phyloP scores from a whole-genome alignment of 2,888 invertebrate species.

The Caenorhabditis macrosperma region DNA sequence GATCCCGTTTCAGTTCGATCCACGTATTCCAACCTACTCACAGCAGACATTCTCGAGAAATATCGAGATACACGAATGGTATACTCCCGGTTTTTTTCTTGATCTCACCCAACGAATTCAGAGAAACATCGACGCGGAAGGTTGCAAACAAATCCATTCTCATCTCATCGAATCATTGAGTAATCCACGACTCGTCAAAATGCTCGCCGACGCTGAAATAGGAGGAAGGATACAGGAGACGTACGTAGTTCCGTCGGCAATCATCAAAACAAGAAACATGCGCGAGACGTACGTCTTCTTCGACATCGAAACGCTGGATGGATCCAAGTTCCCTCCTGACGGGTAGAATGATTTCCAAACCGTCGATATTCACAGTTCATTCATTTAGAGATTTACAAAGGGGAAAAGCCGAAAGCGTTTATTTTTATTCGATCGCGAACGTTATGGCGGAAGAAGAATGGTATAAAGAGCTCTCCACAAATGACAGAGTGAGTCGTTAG shows the following conservation, averaged over 20 bases:
- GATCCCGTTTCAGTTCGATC: too few relatives aligned
- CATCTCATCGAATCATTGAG: too few relatives aligned
- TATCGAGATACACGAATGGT: too few relatives aligned
- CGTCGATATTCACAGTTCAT: not conserved
- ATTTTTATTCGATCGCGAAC: not conserved
- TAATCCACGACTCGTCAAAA: too few relatives aligned
- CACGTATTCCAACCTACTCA: too few relatives aligned
- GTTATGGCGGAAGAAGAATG: not conserved
- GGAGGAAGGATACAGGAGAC: not conserved
- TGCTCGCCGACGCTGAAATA: too few relatives aligned
- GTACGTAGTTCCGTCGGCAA: not conserved
- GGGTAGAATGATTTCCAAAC: not conserved
- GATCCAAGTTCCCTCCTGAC: not conserved
- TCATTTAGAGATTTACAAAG: not conserved
- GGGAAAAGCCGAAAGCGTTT: not conserved
- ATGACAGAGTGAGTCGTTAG: not conserved
- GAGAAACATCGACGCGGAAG: not conserved
- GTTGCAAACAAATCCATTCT: too few relatives aligned
- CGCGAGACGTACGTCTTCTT: not conserved
- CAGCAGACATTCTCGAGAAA: too few relatives aligned
- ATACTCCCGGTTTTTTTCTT: too few relatives aligned
- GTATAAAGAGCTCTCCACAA: not conserved
- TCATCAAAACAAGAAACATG: not conserved
- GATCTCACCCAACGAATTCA: not conserved
- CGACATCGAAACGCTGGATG: not conserved